phyloP scores from a whole-genome alignment of 2,113 vertebrate species.

The Rhinoderma darwinii region DNA sequence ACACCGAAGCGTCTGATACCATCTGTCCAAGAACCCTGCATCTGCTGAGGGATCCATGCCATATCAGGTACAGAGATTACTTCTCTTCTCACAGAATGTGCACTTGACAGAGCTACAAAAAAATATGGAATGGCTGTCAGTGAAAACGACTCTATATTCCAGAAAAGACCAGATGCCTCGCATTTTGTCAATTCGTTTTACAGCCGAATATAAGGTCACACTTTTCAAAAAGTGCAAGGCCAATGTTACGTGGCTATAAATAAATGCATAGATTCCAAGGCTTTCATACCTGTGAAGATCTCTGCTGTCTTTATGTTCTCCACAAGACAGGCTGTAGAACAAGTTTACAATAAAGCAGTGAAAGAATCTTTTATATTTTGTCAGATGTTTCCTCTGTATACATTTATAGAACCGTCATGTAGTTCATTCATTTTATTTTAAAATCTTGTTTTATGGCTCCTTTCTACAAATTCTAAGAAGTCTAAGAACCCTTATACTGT shows the following conservation, averaged over 20 bases:
- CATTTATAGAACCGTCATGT: neutral
- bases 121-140: slow-evolving; percentile 58
- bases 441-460: neutral
- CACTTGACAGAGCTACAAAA: slow-evolving; percentile 63
- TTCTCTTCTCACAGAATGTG: slow-evolving; percentile 63
- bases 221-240: slow-evolving; percentile 27
- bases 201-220: slow-evolving; percentile 15
- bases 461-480: neutral
- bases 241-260: slow-evolving; percentile 41
- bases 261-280: slow-evolving; percentile 17
- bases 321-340: neutral
- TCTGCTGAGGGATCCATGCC: slow-evolving; percentile 65
- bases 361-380: neutral
- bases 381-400: neutral
- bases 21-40: slow-evolving; percentile 65
- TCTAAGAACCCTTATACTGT: neutral
- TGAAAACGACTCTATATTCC: slow-evolving; percentile 60
- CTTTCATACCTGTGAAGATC: slow-evolving; percentile 1
- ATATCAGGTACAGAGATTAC: slow-evolving; percentile 63
- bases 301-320: neutral
- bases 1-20: slow-evolving; percentile 58
- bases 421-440: neutral
- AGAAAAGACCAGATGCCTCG: slow-evolving; percentile 4
- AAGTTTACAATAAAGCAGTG: neutral
- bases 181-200: slow-evolving; percentile 37